phyloP scores from a whole-genome alignment of 2,113 vertebrate species.

The Seriola aureovittata region DNA sequence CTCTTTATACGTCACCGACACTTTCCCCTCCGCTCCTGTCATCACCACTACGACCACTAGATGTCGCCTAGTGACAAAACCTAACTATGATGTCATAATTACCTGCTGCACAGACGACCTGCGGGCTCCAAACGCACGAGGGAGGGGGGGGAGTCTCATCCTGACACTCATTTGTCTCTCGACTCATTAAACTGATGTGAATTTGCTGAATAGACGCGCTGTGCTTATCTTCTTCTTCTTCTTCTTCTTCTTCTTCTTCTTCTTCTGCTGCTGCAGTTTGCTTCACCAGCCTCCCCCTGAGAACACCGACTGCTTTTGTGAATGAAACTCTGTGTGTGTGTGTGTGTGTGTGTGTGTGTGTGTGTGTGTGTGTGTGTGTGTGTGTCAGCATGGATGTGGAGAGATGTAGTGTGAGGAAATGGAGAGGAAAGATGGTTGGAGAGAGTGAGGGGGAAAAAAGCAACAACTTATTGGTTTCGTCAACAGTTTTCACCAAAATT shows the following conservation, averaged over 20 bases:
- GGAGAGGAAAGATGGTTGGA: neutral
- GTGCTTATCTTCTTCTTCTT: neutral
- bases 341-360: slow-evolving; percentile 24
- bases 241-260: too few relatives aligned
- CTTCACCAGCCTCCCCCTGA: neutral
- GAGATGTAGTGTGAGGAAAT: slow-evolving; percentile 27
- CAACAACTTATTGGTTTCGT: slow-evolving; percentile 27
- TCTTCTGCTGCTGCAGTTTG: slow-evolving; percentile 8
- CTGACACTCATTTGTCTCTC: too few relatives aligned
- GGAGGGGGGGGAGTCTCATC: too few relatives aligned
- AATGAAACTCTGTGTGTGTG: slow-evolving; percentile 16
- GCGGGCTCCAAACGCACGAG: too few relatives aligned
- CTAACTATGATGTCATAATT: too few relatives aligned
- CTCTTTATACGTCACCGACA: too few relatives aligned
- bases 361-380: slow-evolving; percentile 2
- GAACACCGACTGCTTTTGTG: slow-evolving; percentile 41
- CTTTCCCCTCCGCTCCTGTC: too few relatives aligned
- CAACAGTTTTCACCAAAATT: neutral
- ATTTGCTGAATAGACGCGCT: neutral
- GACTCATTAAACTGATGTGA: neutral
- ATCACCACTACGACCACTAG: too few relatives aligned
- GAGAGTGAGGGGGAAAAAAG: neutral
- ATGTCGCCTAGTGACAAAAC: too few relatives aligned
- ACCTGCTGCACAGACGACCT: too few relatives aligned
- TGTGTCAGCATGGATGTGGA: neutral